Percentiles rank a stretch among this genome's conserved stretches.
phyloP scores from a whole-genome alignment of 64 coral and sea anemone species.

The Stichodactyla helianthus region DNA sequence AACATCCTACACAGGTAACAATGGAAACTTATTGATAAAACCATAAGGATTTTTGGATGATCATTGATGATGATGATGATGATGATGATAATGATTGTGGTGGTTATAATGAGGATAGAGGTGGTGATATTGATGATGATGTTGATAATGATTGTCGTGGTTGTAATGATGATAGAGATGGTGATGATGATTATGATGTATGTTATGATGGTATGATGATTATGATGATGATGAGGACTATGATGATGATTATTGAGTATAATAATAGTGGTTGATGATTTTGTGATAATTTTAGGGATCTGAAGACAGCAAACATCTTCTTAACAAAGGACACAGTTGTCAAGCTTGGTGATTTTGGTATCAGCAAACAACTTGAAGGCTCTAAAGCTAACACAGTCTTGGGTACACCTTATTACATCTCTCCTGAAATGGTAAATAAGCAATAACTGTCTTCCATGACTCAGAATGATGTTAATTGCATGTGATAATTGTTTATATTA shows the following conservation, averaged over 20 bases:
- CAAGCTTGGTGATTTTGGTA: slow-evolving; percentile 98
- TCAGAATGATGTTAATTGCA: too few relatives aligned
- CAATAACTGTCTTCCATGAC: too few relatives aligned
- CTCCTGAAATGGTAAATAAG: slow-evolving; percentile 88
- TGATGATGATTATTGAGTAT: background rate
- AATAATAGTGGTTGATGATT: background rate
- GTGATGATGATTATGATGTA: background rate
- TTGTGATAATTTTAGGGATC: slow-evolving; percentile 50
- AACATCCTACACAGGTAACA: slow-evolving; percentile 93
- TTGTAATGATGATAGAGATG: background rate
- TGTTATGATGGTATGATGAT: too few relatives aligned
- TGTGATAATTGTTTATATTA: too few relatives aligned
- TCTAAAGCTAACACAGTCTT: slow-evolving; percentile 99
- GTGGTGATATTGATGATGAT: background rate
- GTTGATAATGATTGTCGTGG: background rate
- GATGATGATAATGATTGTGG: too few relatives aligned
- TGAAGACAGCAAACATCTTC: slow-evolving; percentile 99
- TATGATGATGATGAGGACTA: background rate
- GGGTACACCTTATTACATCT: slow-evolving; percentile 97
- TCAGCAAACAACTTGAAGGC: slow-evolving; percentile 93
- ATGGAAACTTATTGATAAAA: background rate
- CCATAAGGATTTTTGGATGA: background rate
- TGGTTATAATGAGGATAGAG: too few relatives aligned
- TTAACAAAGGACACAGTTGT: slow-evolving; percentile 90
- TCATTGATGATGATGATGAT: background rate